A percentile compares a stretch with the other conserved stretches of the same genome.
Conservation (phyloP, 2,797 vertebrate species). For the Macropodus opercularis region DNA sequence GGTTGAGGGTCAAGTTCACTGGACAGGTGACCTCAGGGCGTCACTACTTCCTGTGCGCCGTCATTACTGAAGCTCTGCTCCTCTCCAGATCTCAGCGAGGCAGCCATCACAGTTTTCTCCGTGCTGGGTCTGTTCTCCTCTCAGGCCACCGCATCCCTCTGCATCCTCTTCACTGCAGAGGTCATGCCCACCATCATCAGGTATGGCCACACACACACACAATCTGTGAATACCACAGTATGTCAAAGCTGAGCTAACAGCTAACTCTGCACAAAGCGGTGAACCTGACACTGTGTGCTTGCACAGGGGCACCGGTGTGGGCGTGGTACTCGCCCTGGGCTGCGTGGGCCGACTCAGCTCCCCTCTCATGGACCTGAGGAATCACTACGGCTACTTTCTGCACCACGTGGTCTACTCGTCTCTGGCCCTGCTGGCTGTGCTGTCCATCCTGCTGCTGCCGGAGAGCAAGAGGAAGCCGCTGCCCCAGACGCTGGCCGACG, state of each 20-base stretch:
- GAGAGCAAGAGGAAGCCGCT: conserved; percentile 92
- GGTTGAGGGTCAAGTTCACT: conserved; percentile 6
- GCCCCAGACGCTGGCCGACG: conserved; percentile 88
- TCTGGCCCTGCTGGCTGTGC: conserved; percentile 87
- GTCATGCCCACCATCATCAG: conserved; percentile 89
- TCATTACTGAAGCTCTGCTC: neutral
- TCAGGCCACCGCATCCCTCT: conserved; percentile 87
- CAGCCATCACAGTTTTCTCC: conserved; percentile 87
- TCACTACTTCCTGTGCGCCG: neutral
- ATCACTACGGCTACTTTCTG: conserved; percentile 91
- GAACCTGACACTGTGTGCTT: conserved; percentile 2
- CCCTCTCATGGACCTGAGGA: conserved; percentile 88
- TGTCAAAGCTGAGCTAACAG: too few relatives aligned
- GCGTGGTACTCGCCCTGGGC: conserved; percentile 84
- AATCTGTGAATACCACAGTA: too few relatives aligned
- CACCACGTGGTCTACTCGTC: conserved; percentile 90
- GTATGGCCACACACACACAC: conserved; percentile 63
- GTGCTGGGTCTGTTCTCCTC: conserved; percentile 90
- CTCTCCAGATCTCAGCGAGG: conserved; percentile 85
- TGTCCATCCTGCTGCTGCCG: conserved; percentile 90
- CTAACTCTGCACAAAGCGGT: neutral
- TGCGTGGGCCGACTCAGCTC: conserved; percentile 89
- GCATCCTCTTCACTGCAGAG: conserved; percentile 89
- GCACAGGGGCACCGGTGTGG: conserved; percentile 84
- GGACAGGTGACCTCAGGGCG: conserved; percentile 6